Base-by-base conservation (phyloP, 1,140 invertebrate species). In the Sycophila sp. region DNA sequence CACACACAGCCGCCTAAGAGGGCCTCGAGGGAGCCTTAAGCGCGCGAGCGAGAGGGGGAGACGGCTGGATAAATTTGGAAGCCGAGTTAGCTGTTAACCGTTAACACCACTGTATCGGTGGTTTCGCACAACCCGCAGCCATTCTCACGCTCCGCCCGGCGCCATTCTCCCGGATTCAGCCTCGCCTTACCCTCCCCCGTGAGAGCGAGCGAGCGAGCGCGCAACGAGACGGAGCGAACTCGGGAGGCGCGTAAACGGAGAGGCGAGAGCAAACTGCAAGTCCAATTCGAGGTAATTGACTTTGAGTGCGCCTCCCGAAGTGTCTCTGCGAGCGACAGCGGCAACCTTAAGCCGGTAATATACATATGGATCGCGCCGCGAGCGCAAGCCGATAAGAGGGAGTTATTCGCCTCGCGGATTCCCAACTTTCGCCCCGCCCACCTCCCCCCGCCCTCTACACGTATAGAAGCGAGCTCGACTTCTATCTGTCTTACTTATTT, bases 231-330 rank as follows among this genome's bases (percentile, higher is more conserved):
- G 19, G 49, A 49, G 24, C 26, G 17, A 55, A 32, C 13, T 55
- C 10, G 36, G 22, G 36, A 32, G 19, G 5, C 32, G 24, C 2
- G 15, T 40, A 62, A 42, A 47, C 32, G 47, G 2, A 38, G 30
- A 59, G 32, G 67, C 70, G 28, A 71, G 65, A 75, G 73, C 19
- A 70, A 62, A 72, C 73, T 76, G 73, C 71, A 76, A 79, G 73
- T 75, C 71, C 77, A 71, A 77, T 74, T 75, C 67, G 64, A 55
- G 69, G 67, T 77, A 77, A 79, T 79, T 79, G 73, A 75, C 77
- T 78, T 78, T 75, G 73, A 77, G 72, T 56, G 40, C 49, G 53
- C 6, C 71, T 72, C 73, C 4, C 4, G 2, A 38, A 56, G 62
- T 49, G 26, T 64, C 30, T 24, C 38, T 24, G 15, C 1, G 28